A percentile compares a stretch with the other conserved stretches of the same genome.
These are phyloP conservation scores for Octopus sinensis DNA, from an alignment of 1,140 invertebrate genomes.

Conservation along the genomic window DNA sequence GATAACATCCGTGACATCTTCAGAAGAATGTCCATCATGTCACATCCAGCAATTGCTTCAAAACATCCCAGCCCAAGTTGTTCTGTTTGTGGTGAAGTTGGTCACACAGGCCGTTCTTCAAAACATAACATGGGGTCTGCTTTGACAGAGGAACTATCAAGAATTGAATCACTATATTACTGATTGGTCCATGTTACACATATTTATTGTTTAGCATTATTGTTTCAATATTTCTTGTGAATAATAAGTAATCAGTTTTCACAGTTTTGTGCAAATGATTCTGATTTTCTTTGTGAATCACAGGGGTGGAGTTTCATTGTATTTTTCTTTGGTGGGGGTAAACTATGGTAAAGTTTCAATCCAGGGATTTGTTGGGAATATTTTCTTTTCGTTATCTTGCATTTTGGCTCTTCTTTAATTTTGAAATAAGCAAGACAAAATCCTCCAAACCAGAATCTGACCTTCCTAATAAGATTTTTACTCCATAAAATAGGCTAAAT, in stretches of 20 bases:
- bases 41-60: not conserved
- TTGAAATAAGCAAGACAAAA: no score
- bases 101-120: not conserved
- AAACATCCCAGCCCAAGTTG: not conserved
- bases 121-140: not conserved
- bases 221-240: not conserved
- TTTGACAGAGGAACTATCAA: not conserved
- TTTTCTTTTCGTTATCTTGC: no score
- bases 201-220: not conserved
- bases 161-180: not conserved
- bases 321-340: not conserved
- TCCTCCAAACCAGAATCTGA: no score
- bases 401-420: no score
- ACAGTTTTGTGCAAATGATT: not conserved
- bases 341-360: not conserved
- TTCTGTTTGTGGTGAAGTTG: not conserved
- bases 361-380: not conserved
- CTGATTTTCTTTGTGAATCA: not conserved
- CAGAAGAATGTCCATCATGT: not conserved
- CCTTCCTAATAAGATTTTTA: no score
- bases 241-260: not conserved
- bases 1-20: not conserved
- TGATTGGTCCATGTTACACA: not conserved
- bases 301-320: not conserved
- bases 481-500: no score